A percentile compares a stretch with the other conserved stretches of the same genome.
phyloP scores from a whole-genome alignment of 2,113 vertebrate genomes.

The Dasypus novemcinctus region DNA sequence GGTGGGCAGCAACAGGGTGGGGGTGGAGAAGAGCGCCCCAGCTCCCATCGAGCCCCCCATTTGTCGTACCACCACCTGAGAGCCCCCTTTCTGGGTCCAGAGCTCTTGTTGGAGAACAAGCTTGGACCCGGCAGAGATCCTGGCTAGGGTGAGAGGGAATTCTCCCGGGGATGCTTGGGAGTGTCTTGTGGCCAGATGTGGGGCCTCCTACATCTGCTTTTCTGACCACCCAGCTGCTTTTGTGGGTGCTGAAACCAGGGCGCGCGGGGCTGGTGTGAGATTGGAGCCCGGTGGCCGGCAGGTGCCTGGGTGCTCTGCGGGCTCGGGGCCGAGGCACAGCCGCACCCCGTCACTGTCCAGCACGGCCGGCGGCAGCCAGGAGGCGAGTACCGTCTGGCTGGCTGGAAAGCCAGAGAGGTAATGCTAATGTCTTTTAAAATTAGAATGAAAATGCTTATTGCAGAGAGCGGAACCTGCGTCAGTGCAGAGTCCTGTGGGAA shows the following conservation, averaged over 20 bases:
- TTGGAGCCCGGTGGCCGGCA: not conserved
- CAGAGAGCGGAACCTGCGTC: slow-evolving; percentile 76
- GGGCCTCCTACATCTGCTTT: not conserved
- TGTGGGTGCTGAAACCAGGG: not conserved
- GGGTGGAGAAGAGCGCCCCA: not conserved
- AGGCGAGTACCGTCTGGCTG: slow-evolving; percentile 39
- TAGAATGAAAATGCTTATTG: slow-evolving; percentile 76
- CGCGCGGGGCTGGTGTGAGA: not conserved
- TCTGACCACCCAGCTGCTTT: not conserved
- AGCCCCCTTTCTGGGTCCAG: not conserved
- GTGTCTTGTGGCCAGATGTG: not conserved
- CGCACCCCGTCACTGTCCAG: not conserved
- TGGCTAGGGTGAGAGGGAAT: not conserved
- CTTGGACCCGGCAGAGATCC: not conserved
- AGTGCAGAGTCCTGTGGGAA: slow-evolving; percentile 77
- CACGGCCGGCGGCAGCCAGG: not conserved
- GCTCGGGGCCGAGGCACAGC: not conserved
- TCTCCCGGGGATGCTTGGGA: not conserved
- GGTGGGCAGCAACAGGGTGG: not conserved
- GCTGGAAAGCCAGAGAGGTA: slow-evolving; percentile 63
- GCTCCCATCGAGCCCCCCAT: not conserved
- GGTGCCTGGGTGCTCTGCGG: not conserved
- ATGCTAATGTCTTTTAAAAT: slow-evolving; percentile 80
- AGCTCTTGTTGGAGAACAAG: not conserved
- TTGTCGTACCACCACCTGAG: not conserved